Base-by-base conservation (phyloP, 2,113 vertebrate species). In the Rhadina sibilatrix region DNA sequence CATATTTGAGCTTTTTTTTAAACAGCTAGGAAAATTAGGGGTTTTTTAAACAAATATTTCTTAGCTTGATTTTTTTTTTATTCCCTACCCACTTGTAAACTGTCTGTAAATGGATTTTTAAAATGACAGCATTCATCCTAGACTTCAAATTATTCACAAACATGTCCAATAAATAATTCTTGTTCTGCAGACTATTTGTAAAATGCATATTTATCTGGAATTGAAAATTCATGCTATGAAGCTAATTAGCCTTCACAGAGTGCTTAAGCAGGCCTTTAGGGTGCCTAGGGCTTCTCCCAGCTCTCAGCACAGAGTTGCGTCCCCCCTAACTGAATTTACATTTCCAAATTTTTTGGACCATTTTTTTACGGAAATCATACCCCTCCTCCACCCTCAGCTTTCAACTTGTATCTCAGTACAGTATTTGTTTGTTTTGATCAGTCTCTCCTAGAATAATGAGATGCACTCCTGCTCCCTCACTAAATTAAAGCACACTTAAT, bases 231-330 rank as follows among this genome's bases (percentile, higher is more conserved):
- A 91, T 76, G 46, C 74, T 72, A 52, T 57, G 81, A 54, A 71
- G 37, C 15, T 94, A 91, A 95, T 97, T 91, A 95, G 83, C 53
- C 50, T 72, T 89, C 77, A 87, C 65, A 94, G 53, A 92, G 78
- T 70, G 52, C 20, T 71, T 79, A 72, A 42, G 46, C 11, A 80
- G 54, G 53, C 75, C 94, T 86, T 71, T 83, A 92, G 92, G 61
- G 31, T 93, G 89, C 87, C 74, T 35, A 57, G 57, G 74, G 81
- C 52, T 91, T 57, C 46, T 84, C 69, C 80, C 76, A 68, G 44
- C 69, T 94, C 57, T 87, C 1, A 0, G 56, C 53, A 49, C 33
- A 53, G 72, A 37, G 56, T 40, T 82, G 27, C 12, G 31, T 87
- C 83, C 87, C 50, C 16, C 44, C 57, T 76, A 14, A 82, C 13